Base-by-base conservation (phyloP, 2,113 vertebrate genomes). In the Lanius collurio region DNA sequence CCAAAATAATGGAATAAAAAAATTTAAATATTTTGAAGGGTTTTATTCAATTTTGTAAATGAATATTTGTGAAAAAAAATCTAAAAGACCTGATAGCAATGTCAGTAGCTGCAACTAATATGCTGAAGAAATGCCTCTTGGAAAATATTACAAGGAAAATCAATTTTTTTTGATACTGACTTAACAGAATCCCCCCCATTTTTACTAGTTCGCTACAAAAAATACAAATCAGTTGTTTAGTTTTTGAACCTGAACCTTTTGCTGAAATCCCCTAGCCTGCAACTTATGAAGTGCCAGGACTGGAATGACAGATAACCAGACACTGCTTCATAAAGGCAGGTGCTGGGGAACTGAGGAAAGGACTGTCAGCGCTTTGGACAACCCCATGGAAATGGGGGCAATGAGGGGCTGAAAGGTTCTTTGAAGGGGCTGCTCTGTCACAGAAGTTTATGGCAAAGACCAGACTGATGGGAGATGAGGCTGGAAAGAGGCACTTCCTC, bases 121-220 rank as follows among this genome's bases (percentile, higher is more conserved):
- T 30, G 5, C 14, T 42, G 22, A 68, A 76, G 28, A 82, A 68
- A 55, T 30, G 37, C 28, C 11, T 42, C 14, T 42, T 76, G 13
- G 33, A 83, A 80, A 64, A 71, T 44, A 78, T 19, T 16, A 30
- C 7, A 39, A 15, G 5, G 17, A 26, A 5, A 81, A 13, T 50
- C 6, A 78, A 84, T 67, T 39, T 11, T 70, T 30, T 70, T 84
- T 0, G 1, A 37, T 33, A 55, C 2, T 2, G 6, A 60, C 31
- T 53, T 91, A 10, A 47, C 0, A 3, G 35, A 67, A 55, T 42
- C 8, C 6, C 1, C 1, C 10, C 1, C 2, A 1, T 70, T 87
- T 73, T 62, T 33, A 46, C 5, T 6, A 31, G 71, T 67, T 91
- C 1, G 0, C n/a, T 59, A 20, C 1, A 27, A 70, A 70, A 30